These are phyloP conservation scores for Microtus richardsoni DNA, from an alignment of 2,113 vertebrate genomes.

Conservation along the genomic window DNA sequence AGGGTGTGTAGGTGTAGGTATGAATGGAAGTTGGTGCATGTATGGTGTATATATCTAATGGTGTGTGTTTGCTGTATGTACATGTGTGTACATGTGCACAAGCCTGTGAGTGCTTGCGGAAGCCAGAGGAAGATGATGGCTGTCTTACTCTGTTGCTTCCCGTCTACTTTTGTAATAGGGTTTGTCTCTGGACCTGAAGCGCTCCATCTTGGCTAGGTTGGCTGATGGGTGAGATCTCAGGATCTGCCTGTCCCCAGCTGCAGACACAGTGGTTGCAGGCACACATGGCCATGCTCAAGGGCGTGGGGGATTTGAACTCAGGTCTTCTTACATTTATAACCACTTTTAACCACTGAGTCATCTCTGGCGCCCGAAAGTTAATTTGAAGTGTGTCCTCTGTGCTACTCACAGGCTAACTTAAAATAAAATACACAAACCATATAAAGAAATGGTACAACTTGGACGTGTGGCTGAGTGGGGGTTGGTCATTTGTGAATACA, in stretches of 20 bases:
- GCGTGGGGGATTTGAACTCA: neutral
- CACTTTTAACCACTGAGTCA: neutral
- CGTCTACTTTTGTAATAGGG: neutral
- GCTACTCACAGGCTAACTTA: neutral
- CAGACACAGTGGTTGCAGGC: neutral
- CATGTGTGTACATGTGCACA: neutral
- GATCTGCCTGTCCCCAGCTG: neutral
- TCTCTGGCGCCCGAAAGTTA: neutral
- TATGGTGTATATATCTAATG: neutral
- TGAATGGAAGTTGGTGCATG: neutral
- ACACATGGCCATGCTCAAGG: neutral
- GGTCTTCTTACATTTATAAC: neutral
- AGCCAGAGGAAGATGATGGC: neutral
- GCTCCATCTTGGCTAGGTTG: neutral
- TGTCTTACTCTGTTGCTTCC: neutral
- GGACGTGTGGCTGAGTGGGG: neutral
- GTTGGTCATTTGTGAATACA: neutral
- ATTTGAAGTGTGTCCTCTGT: accelerated
- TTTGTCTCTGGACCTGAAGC: neutral
- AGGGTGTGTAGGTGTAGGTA: neutral
- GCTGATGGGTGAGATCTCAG: neutral
- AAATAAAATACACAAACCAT: neutral
- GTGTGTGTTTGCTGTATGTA: too few species aligned
- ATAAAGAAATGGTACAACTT: neutral
- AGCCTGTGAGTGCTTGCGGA: too few species aligned